Conservation (phyloP, 1,140 invertebrate species). For the Diachasma alloeum region DNA sequence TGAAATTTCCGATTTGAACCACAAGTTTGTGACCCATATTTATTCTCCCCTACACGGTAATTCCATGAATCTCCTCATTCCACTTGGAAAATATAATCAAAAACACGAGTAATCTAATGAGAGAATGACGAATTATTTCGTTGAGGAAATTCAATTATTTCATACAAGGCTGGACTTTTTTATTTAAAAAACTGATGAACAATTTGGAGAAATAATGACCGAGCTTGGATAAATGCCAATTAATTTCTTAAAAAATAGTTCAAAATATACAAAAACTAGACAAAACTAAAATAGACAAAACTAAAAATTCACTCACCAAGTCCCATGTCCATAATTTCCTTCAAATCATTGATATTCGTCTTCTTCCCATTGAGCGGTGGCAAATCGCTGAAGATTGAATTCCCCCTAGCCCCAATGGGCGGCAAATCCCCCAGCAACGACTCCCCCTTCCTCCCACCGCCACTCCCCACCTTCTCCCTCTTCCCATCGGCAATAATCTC, state of each 20-base stretch:
- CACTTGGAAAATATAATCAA: background rate
- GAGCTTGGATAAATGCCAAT: conserved; percentile 18
- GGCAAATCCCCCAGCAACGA: conserved; percentile 56
- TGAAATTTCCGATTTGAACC: background rate
- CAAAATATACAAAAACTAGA: no score
- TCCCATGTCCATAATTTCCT: conserved; percentile 60
- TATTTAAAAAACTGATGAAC: conserved; percentile 23
- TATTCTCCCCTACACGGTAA: no score
- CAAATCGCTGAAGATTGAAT: conserved; percentile 58
- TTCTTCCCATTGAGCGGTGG: conserved; percentile 61
- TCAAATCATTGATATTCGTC: conserved; percentile 61
- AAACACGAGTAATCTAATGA: background rate
- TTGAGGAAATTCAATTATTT: conserved; percentile 31
- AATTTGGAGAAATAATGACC: conserved; percentile 13
- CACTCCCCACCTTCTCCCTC: conserved; percentile 14
- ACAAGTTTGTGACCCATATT: no score
- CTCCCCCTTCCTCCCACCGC: conserved; percentile 50
- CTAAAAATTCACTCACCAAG: conserved; percentile 48
- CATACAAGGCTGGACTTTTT: conserved; percentile 41
- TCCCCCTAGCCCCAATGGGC: conserved; percentile 52
- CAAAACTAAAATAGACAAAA: conserved; percentile 27
- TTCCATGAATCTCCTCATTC: no score
- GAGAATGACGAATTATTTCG: conserved; percentile 16
- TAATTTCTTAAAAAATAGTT: no score
- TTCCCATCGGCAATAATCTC: conserved; percentile 55